phyloP scores from a whole-genome alignment of 1,140 invertebrate genomes.

The Tetranychus urticae region DNA sequence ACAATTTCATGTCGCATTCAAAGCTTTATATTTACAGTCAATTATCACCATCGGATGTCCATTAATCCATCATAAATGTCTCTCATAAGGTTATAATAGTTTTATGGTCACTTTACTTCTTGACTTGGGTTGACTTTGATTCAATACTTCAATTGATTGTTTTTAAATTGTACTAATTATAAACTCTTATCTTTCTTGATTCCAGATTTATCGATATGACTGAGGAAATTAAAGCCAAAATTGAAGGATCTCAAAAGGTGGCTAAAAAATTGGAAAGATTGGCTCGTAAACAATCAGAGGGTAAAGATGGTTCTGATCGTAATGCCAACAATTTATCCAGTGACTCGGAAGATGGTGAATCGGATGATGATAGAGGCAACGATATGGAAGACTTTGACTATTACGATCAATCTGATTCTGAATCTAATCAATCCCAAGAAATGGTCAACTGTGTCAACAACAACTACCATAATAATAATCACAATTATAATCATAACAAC shows the following conservation, averaged over 20 bases:
- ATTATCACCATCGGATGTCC: too few species aligned
- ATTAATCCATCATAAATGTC: too few species aligned
- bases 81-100: too few species aligned
- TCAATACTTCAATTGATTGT: too few species aligned
- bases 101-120: too few species aligned
- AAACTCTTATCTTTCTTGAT: neutral
- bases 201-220: constrained; percentile 58
- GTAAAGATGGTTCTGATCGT: constrained; percentile 8
- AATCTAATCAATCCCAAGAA: neutral
- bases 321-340: constrained; percentile 6
- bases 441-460: neutral
- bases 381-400: neutral
- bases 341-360: neutral
- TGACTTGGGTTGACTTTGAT: too few species aligned
- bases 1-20: too few species aligned
- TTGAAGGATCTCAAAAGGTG: constrained; percentile 74
- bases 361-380: constrained; percentile 1
- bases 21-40: too few species aligned
- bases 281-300: constrained; percentile 27
- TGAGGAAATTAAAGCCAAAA: constrained; percentile 74
- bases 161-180: neutral
- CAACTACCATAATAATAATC: neutral
- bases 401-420: neutral
- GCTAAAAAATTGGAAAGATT: constrained; percentile 74
- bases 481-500: neutral